A percentile compares a stretch with the other conserved stretches of the same genome.
phyloP scores from a whole-genome alignment of 2,888 invertebrate genomes.

The Drosophila phalerata region DNA sequence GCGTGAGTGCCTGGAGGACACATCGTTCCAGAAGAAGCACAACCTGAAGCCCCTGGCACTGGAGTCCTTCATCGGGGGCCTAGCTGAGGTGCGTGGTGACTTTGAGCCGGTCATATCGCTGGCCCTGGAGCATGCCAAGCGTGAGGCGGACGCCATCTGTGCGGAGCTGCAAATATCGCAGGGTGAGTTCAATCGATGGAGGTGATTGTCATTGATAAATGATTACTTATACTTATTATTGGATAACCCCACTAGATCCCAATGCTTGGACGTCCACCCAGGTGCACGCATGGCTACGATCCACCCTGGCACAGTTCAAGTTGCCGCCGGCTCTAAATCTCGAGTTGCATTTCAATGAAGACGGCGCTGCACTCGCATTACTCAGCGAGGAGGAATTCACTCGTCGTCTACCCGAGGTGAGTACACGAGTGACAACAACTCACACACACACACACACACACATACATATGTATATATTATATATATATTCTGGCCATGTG shows the following conservation, averaged over 20 bases:
- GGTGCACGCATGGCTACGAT: constrained; percentile 95
- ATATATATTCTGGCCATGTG: constrained; percentile 29
- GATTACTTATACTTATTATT: no score
- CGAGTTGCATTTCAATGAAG: constrained; percentile 92
- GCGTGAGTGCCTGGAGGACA: constrained; percentile 93
- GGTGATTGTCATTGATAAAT: no score
- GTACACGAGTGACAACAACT: constrained; percentile 30
- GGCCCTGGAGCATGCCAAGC: constrained; percentile 94
- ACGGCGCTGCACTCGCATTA: constrained; percentile 91
- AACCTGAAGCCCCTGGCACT: constrained; percentile 93
- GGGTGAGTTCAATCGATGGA: constrained; percentile 87
- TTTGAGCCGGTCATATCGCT: constrained; percentile 93
- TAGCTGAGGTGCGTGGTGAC: constrained; percentile 89
- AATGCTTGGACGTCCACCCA: constrained; percentile 93
- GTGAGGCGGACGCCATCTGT: constrained; percentile 94
- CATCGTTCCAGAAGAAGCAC: constrained; percentile 93
- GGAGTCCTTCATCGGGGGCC: constrained; percentile 87
- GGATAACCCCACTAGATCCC: constrained; percentile 89
- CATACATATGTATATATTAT: no score
- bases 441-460: no score
- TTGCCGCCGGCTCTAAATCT: constrained; percentile 90
- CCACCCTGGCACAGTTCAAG: constrained; percentile 93
- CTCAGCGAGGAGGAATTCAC: constrained; percentile 95
- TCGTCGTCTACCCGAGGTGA: constrained; percentile 92
- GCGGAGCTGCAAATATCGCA: constrained; percentile 94